A percentile compares a stretch with the other conserved stretches of the same genome.
These are phyloP conservation scores for Arctocebus calabarensis DNA, from an alignment of 2,797 vertebrate species.

Conservation along the genomic window DNA sequence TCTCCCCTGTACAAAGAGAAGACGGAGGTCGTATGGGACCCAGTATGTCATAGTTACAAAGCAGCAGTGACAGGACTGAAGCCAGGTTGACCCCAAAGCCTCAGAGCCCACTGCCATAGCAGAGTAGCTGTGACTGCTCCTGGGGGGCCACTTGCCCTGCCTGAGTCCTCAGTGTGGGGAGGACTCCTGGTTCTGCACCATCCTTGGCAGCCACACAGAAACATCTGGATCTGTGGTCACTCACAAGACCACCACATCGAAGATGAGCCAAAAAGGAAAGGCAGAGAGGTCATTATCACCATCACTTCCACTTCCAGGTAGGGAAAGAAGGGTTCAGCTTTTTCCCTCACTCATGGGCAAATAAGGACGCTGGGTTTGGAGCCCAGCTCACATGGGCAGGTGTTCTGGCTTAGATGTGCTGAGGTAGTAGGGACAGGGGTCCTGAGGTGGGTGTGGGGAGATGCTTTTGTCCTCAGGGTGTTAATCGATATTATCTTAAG, in stretches of 20 bases:
- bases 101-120: neutral
- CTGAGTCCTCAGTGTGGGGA: neutral
- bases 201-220: neutral
- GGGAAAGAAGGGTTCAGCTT: neutral
- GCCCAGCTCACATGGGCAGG: neutral
- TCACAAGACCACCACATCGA: fast-evolving
- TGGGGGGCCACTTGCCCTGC: neutral
- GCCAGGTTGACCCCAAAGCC: neutral
- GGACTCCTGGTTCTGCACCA: neutral
- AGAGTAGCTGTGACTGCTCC: neutral
- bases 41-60: neutral
- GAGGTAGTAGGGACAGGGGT: neutral
- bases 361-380: neutral
- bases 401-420: neutral
- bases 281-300: no score
- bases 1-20: neutral
- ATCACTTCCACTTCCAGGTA: neutral
- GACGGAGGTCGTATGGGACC: neutral
- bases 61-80: neutral
- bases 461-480: neutral
- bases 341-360: neutral
- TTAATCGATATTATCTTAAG: neutral
- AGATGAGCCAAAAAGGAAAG: neutral
- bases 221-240: neutral
- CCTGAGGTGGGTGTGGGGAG: neutral